Evolutionary conservation across 1,140 invertebrate species (phyloP).

Genomic region (Adoxophyes honmai): DNA sequence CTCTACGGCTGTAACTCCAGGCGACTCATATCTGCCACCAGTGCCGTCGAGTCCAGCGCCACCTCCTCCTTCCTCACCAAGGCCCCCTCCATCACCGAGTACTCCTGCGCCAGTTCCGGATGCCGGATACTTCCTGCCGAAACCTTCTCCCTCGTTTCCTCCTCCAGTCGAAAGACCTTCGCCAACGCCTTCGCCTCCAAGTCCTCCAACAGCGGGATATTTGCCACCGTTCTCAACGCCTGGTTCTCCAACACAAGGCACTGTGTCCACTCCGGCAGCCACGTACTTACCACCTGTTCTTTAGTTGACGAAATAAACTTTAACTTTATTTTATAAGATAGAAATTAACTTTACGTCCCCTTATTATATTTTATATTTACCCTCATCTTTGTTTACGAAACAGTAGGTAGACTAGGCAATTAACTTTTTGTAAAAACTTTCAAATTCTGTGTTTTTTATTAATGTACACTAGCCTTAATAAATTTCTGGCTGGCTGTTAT

Average conservation of each 20-base stretch:
- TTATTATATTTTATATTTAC: no score
- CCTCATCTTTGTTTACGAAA: no score
- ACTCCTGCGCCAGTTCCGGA: no score
- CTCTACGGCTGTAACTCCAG: not conserved
- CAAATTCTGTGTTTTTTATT: no score
- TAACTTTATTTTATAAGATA: not conserved
- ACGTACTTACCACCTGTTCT: conserved; percentile 51
- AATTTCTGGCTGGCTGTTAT: no score
- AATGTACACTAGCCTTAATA: no score
- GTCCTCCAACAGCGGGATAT: conserved; percentile 19
- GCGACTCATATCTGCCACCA: conserved; percentile 42
- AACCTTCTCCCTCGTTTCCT: conserved; percentile 12
- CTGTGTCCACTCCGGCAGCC: conserved; percentile 37
- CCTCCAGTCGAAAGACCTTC: not conserved
- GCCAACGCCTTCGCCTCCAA: not conserved
- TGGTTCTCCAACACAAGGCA: conserved; percentile 1
- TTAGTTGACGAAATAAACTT: no score
- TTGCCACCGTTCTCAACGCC: conserved; percentile 25
- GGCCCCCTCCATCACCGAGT: conserved; percentile 16
- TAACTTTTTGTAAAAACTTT: no score
- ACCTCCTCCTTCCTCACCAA: conserved; percentile 7
- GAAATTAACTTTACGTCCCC: not conserved
- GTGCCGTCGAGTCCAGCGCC: not conserved
- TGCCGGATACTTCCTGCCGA: conserved; percentile 28
- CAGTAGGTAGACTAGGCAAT: no score